Conservation (phyloP, 2,113 vertebrate species). For the Ptilorrhoa leucosticta region DNA sequence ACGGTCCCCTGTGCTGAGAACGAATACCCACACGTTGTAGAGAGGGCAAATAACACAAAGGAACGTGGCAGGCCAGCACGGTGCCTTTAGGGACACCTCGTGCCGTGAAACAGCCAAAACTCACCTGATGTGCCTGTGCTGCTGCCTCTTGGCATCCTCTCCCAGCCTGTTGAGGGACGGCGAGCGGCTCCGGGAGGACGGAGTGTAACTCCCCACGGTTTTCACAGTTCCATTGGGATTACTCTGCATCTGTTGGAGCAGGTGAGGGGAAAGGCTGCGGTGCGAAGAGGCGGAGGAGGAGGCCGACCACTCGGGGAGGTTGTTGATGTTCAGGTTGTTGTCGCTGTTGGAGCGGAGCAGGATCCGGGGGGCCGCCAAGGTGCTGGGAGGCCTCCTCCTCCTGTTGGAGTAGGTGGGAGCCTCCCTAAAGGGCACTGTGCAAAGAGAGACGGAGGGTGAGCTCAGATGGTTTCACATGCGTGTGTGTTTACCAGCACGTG, state of each 20-base stretch:
- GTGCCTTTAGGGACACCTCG: not conserved
- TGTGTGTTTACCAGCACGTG: not conserved
- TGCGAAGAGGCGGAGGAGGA: constrained; percentile 78
- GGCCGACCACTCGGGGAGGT: constrained; percentile 76
- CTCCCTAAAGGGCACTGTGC: constrained; percentile 93
- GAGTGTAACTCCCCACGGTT: constrained; percentile 79
- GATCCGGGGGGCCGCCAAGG: constrained; percentile 85
- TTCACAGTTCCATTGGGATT: constrained; percentile 88
- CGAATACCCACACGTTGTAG: not conserved
- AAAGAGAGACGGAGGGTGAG: not conserved
- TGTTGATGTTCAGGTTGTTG: constrained; percentile 84
- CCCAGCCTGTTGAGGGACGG: constrained; percentile 90
- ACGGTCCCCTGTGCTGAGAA: not conserved
- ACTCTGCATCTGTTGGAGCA: constrained; percentile 87
- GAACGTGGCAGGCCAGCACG: not conserved
- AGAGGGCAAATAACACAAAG: not conserved
- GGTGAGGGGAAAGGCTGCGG: constrained; percentile 93
- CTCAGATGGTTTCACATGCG: not conserved
- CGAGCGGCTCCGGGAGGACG: constrained; percentile 83
- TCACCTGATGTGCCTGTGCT: constrained; percentile 83
- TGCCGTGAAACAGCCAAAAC: not conserved
- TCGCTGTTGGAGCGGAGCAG: constrained; percentile 95
- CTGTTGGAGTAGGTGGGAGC: constrained; percentile 90
- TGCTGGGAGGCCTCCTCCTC: constrained; percentile 81
- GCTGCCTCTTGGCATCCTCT: constrained; percentile 81